These are phyloP conservation scores for Epicauta chinensis DNA, from an alignment of 1,140 invertebrate genomes.

Conservation along the genomic window DNA sequence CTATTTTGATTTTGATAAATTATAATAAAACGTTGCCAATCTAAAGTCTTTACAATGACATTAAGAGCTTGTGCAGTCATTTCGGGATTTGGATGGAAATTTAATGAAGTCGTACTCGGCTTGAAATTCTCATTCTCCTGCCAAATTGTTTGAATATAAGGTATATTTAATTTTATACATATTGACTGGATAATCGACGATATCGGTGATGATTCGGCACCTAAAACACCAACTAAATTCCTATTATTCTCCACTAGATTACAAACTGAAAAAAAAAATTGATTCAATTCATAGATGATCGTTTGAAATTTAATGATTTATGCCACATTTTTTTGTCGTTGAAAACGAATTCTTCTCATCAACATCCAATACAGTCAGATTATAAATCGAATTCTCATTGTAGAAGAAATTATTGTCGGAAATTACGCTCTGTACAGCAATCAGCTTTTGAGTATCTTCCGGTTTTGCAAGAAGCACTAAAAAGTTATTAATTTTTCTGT, in stretches of 20 bases:
- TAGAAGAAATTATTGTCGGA: too few relatives aligned
- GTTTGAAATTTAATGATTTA: too few relatives aligned
- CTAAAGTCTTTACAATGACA: background rate
- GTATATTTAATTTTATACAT: background rate
- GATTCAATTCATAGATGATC: too few relatives aligned
- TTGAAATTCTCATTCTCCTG: background rate
- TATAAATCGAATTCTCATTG: too few relatives aligned
- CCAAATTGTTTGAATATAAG: slow-evolving; percentile 7
- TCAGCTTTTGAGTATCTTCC: too few relatives aligned
- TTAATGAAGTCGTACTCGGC: background rate
- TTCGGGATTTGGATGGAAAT: slow-evolving; percentile 1
- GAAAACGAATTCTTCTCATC: too few relatives aligned
- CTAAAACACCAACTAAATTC: background rate
- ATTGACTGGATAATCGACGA: slow-evolving; percentile 3
- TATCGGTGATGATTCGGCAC: background rate
- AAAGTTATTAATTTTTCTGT: too few relatives aligned
- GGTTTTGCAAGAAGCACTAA: too few relatives aligned
- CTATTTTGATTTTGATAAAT: background rate
- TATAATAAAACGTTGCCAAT: slow-evolving; percentile 3
- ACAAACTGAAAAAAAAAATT: too few relatives aligned
- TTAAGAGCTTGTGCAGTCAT: background rate
- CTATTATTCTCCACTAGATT: background rate
- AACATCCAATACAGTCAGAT: too few relatives aligned
- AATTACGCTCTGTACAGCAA: too few relatives aligned
- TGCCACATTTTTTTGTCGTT: too few relatives aligned